Percentiles rank a stretch among this genome's conserved stretches.
Conservation (phyloP, 2,113 vertebrate species). For the Melozone crissalis region DNA sequence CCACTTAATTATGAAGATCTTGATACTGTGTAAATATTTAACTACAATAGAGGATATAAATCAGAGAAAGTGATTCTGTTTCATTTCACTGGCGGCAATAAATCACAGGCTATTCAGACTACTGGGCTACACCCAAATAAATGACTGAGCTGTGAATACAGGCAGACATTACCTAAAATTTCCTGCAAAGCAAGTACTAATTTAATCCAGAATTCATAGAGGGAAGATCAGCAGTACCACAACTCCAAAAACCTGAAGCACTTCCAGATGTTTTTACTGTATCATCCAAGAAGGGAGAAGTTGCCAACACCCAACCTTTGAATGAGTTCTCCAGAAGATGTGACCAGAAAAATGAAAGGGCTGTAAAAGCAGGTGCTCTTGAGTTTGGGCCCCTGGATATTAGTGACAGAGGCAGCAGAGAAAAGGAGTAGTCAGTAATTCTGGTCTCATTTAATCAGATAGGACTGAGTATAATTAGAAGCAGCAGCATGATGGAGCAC, state of each 20-base stretch:
- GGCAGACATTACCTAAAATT: not conserved
- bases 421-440: not conserved
- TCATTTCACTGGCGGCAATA: conserved; percentile 23
- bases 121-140: conserved; percentile 29
- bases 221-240: not conserved
- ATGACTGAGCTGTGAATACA: not conserved
- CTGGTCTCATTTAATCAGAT: not conserved
- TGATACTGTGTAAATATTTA: conserved; percentile 56
- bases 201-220: not conserved
- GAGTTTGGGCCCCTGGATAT: not conserved
- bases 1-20: conserved; percentile 49
- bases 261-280: not conserved
- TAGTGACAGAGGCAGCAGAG: not conserved
- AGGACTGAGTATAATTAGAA: not conserved
- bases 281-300: not conserved
- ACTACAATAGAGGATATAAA: conserved; percentile 51
- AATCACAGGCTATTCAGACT: conserved; percentile 47
- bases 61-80: conserved; percentile 38
- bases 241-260: not conserved
- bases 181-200: not conserved
- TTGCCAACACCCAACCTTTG: not conserved
- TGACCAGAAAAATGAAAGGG: not conserved
- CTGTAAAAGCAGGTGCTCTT: not conserved
- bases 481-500: not conserved
- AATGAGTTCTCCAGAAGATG: not conserved